Evolutionary conservation across 1,140 invertebrate genomes (phyloP).

Genomic region (Orussus abietinus): DNA sequence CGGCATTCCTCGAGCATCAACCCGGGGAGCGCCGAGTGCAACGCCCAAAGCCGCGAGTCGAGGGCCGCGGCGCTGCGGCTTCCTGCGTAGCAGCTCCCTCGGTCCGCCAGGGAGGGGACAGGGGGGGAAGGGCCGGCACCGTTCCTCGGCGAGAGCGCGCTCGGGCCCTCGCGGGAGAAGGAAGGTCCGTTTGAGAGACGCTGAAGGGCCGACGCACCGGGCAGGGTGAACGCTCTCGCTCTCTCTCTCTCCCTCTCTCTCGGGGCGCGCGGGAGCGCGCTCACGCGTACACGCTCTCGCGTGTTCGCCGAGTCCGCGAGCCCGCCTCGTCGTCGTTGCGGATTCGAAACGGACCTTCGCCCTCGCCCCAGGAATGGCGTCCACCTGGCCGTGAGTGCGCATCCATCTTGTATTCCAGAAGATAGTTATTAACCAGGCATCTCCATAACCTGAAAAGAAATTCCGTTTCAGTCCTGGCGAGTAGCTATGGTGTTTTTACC

Average conservation of each 20-base stretch:
- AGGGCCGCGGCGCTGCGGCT: slow-evolving; percentile 18
- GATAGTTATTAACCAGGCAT: too few relatives aligned
- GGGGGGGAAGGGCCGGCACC: slow-evolving; percentile 21
- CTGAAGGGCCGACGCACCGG: slow-evolving; percentile 37
- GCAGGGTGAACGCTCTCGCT: slow-evolving; percentile 47
- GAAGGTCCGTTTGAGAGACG: slow-evolving; percentile 23
- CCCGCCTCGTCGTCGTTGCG: background rate
- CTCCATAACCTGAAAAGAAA: too few relatives aligned
- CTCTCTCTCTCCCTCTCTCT: too few relatives aligned
- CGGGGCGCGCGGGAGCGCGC: slow-evolving; percentile 22
- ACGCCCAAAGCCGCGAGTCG: slow-evolving; percentile 35
- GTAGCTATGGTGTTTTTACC: too few relatives aligned
- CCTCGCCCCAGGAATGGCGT: slow-evolving; percentile 17
- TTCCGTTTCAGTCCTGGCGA: too few relatives aligned
- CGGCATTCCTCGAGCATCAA: slow-evolving; percentile 45
- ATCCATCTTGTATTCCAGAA: too few relatives aligned
- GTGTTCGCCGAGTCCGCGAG: background rate
- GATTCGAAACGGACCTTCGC: slow-evolving; percentile 2
- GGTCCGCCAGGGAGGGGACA: background rate
- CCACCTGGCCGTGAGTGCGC: too few relatives aligned
- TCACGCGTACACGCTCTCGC: slow-evolving; percentile 25
- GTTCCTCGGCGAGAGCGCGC: slow-evolving; percentile 3
- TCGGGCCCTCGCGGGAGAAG: slow-evolving; percentile 1
- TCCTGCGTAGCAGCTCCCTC: slow-evolving; percentile 5
- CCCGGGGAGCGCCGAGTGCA: slow-evolving; percentile 38